Evolutionary conservation across 2,888 invertebrate species (phyloP).

Genomic region (Lasioglossum calceatum): DNA sequence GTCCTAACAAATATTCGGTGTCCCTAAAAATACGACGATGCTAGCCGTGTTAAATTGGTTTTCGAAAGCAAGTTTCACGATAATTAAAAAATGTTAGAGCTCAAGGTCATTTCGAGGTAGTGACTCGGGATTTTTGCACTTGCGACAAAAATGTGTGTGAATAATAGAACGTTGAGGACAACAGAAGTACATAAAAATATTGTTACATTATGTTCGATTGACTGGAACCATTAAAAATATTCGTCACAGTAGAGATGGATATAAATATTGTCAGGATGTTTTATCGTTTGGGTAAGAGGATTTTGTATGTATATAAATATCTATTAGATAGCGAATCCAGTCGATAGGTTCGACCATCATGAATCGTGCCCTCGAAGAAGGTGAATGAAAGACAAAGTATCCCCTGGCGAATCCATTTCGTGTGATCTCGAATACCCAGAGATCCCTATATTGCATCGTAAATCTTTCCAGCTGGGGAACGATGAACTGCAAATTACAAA

Average conservation of each 20-base stretch:
- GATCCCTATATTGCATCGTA: constrained; percentile 48
- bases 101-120: not conserved
- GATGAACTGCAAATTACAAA: constrained; percentile 53
- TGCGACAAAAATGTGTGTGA: not conserved
- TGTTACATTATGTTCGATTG: not conserved
- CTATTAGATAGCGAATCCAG: constrained; percentile 61
- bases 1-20: not conserved
- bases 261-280: not conserved
- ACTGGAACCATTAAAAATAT: not conserved
- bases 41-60: not conserved
- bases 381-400: constrained; percentile 73
- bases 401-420: constrained; percentile 66
- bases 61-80: not conserved
- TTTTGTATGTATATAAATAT: constrained; percentile 19
- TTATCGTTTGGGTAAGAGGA: not conserved
- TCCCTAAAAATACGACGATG: not conserved
- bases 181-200: not conserved
- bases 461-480: constrained; percentile 39
- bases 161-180: not conserved
- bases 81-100: not conserved
- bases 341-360: constrained; percentile 57
- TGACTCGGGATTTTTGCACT: not conserved
- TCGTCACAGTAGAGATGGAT: not conserved
- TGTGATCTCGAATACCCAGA: constrained; percentile 46
- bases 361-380: constrained; percentile 70